Percentiles rank a stretch among this genome's conserved stretches.
phyloP scores from a whole-genome alignment of 2,797 vertebrate genomes.

The Gadopsis bispinosus region DNA sequence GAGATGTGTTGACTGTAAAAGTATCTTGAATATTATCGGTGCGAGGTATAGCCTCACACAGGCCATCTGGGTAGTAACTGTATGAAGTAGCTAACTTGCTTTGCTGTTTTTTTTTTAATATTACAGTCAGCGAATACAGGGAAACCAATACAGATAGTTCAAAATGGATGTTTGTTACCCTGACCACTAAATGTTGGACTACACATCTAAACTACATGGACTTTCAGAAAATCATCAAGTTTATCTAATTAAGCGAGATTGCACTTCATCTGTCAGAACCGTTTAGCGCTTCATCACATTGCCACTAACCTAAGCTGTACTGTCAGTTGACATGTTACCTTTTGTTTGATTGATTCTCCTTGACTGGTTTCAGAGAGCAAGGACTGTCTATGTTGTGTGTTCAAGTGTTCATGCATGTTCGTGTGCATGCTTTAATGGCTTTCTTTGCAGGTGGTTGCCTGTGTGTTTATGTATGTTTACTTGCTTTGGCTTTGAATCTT shows the following conservation, averaged over 20 bases:
- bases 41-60: background rate
- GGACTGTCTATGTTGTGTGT: background rate
- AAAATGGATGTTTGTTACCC: constrained; percentile 2
- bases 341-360: constrained; percentile 39
- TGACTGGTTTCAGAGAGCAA: constrained; percentile 26
- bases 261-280: constrained; percentile 23
- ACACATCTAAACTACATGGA: background rate
- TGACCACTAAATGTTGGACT: constrained; percentile 2
- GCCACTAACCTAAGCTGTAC: constrained; percentile 15
- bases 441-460: constrained; percentile 26
- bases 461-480: constrained; percentile 37
- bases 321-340: constrained; percentile 47
- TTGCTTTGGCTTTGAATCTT: constrained; percentile 21
- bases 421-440: constrained; percentile 9
- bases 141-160: background rate
- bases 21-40: background rate
- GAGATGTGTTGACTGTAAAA: constrained; percentile 23
- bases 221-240: background rate
- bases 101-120: background rate
- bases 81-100: background rate
- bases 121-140: background rate
- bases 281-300: constrained; percentile 18
- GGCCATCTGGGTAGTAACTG: constrained; percentile 18
- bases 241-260: constrained; percentile 21
- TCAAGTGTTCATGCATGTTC: constrained; percentile 9